Base-by-base conservation (phyloP, 2,797 vertebrate genomes). In the Enteromius unitaeniatus region DNA sequence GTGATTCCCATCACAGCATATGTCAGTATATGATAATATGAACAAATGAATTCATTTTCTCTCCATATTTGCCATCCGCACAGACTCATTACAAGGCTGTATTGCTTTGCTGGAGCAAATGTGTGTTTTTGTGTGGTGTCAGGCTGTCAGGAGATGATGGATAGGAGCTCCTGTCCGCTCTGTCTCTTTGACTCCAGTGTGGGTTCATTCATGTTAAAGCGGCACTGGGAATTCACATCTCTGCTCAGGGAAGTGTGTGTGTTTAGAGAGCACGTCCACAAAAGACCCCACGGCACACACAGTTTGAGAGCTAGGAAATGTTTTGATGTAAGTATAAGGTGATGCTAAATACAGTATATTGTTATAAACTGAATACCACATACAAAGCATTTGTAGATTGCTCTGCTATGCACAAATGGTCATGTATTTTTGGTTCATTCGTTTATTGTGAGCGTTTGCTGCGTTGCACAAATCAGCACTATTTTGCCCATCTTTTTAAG, bases 111-210 rank as follows among this genome's bases (percentile, higher is more conserved):
- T 40, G 70, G 58, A 34, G 51, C 37, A 55, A 17, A 28, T 62
- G 26, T 28, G 69, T 73, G 55, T 74, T 42, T 60, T 62, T 15
- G 28, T 62, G 67, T 73, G 76, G 67, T 86, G 87, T 85, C 85
- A 83, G 68, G 45, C 76, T 79, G 85, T 85, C 85, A 84, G 76
- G 45, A 75, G 72, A 84, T 88, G 86, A 87, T 84, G 84, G 84
- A 88, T 87, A 84, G 75, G 67, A 88, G 83, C 60, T 76, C 70
- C 84, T 72, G 64, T 80, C 58, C 47, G 14, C 74, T 77, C 53
- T 60, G 74, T 77, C 82, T 86, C 74, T 77, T 82, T 80, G 78
- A 81, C 81, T 77, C 83, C 72, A 64, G 28, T 28, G 28, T n/a
- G 55, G 74, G 80, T 82, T 74, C 53, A 82, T 60, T 82, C 70